Evolutionary conservation across 2,113 vertebrate genomes (phyloP).

Genomic region (Odocoileus virginianus): DNA sequence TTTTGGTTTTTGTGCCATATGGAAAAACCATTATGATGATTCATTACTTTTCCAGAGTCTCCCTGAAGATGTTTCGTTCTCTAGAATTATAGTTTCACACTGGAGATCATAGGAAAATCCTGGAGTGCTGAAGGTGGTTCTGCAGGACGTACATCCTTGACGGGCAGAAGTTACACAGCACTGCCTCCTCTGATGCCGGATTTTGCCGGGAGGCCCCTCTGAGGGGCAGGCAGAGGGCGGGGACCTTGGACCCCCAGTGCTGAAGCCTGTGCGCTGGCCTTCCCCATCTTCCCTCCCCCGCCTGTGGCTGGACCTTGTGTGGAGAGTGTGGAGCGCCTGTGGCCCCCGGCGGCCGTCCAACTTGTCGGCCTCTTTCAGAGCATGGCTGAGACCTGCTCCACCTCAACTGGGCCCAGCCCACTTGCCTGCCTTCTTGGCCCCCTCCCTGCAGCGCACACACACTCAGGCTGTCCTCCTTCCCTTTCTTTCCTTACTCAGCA

Average conservation of each 20-base stretch:
- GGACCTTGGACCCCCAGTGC: rapidly evolving
- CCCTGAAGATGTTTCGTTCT: background rate
- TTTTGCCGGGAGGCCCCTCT: rapidly evolving
- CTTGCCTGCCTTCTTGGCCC: background rate
- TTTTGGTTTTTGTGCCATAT: background rate
- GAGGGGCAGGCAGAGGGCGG: rapidly evolving
- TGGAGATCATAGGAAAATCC: background rate
- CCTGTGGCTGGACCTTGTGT: background rate
- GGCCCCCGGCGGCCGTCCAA: rapidly evolving
- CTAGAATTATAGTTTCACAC: background rate
- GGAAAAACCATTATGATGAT: background rate
- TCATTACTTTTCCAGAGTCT: background rate
- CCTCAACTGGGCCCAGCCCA: background rate
- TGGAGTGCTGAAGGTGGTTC: background rate
- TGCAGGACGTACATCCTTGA: background rate
- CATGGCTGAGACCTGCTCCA: background rate
- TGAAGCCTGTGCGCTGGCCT: rapidly evolving
- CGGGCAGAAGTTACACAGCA: rapidly evolving
- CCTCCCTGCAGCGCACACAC: background rate
- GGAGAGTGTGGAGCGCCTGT: rapidly evolving
- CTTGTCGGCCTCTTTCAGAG: background rate
- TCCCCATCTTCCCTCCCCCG: rapidly evolving
- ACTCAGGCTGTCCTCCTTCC: background rate
- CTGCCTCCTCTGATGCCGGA: rapidly evolving
- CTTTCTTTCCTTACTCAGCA: background rate